These are phyloP conservation scores for Lytechinus pictus DNA, from an alignment of 35 echinoderm and acorn worm genomes.

Conservation along the genomic window DNA sequence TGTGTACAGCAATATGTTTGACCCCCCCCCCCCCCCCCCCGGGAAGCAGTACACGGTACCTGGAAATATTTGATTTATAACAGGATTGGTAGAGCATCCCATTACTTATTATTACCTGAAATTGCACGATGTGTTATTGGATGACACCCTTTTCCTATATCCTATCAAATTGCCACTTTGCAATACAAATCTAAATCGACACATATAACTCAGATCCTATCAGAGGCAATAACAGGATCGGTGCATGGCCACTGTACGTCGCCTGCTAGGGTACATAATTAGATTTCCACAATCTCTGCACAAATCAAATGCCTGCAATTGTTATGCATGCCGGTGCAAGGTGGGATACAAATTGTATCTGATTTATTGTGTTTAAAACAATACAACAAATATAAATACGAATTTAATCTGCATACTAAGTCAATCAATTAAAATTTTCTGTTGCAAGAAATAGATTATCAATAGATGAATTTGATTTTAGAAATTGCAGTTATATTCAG, in stretches of 20 bases:
- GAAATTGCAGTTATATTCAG: too few relatives aligned
- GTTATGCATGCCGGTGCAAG: not conserved
- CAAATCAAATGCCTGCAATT: not conserved
- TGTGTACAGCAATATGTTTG: too few relatives aligned
- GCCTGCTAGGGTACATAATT: not conserved
- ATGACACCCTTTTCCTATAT: not conserved
- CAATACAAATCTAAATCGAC: conserved; percentile 12
- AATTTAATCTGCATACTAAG: too few relatives aligned
- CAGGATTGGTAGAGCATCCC: not conserved
- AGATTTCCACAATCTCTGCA: not conserved
- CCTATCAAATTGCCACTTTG: not conserved
- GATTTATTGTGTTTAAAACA: not conserved
- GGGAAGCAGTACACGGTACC: not conserved
- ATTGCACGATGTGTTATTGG: not conserved
- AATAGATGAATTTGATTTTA: too few relatives aligned
- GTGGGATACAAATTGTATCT: not conserved
- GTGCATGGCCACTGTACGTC: not conserved
- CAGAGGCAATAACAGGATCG: not conserved
- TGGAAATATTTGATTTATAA: not conserved
- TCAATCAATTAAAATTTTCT: too few relatives aligned
- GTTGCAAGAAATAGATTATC: too few relatives aligned
- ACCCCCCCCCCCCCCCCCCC: too few relatives aligned
- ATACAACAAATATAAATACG: too few relatives aligned
- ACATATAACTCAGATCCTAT: not conserved
- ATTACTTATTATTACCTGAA: not conserved